phyloP scores from a whole-genome alignment of 1,140 invertebrate genomes.

The Calosoma granatense region DNA sequence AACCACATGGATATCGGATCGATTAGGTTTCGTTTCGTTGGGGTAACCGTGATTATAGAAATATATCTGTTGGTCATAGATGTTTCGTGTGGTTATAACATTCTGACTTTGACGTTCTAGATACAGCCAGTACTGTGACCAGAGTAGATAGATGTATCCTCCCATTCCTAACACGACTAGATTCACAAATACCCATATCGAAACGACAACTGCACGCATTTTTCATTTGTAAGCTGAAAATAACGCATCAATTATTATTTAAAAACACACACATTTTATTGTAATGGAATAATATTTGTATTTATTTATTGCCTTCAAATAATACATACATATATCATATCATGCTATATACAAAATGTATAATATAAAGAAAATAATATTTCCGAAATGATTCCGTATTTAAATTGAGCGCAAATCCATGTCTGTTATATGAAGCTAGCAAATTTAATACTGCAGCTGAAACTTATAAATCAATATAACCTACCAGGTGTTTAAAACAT shows the following conservation, averaged over 20 bases:
- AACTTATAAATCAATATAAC: not conserved
- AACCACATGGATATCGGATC: slow-evolving; percentile 9
- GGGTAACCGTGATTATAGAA: slow-evolving; percentile 30
- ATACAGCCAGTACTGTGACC: slow-evolving; percentile 58
- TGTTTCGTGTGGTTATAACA: slow-evolving; percentile 31
- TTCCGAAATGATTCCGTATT: too few species aligned
- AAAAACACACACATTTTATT: too few species aligned
- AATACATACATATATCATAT: too few species aligned
- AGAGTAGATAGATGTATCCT: slow-evolving; percentile 58
- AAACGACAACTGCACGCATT: slow-evolving; percentile 53
- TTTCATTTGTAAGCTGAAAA: slow-evolving; percentile 9
- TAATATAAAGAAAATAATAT: too few species aligned
- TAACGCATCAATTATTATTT: not conserved
- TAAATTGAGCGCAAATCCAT: too few species aligned
- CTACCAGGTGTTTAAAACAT: not conserved
- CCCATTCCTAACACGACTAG: slow-evolving; percentile 58
- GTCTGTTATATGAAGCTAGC: not conserved
- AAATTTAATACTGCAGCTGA: not conserved
- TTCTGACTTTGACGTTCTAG: slow-evolving; percentile 40
- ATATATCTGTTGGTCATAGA: slow-evolving; percentile 32
- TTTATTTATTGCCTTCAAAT: too few species aligned
- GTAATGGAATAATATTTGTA: too few species aligned
- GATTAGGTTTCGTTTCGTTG: slow-evolving; percentile 20
- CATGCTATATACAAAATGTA: too few species aligned
- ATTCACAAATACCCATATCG: slow-evolving; percentile 60